Percentiles rank a stretch among this genome's conserved stretches.
Evolutionary conservation across 2,797 vertebrate genomes (phyloP).

Genomic region (Myotis planiceps): DNA sequence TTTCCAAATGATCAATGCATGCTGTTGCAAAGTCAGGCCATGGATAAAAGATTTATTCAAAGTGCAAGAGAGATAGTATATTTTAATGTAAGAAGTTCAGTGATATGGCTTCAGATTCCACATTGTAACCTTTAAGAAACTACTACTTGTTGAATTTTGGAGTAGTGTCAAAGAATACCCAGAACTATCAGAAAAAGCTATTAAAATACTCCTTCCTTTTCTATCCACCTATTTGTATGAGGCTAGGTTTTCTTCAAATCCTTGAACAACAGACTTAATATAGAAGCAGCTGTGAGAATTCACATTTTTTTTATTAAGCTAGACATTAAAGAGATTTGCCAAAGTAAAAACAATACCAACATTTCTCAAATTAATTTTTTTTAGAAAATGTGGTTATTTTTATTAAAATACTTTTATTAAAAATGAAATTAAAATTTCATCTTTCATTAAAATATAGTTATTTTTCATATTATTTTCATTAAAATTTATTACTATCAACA

Average conservation of each 20-base stretch:
- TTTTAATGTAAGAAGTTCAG: not conserved
- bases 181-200: not conserved
- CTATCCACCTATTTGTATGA: not conserved
- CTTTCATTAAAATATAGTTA: not conserved
- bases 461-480: constrained; percentile 19
- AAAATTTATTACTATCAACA: not conserved
- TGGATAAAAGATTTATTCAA: not conserved
- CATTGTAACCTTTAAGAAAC: not conserved
- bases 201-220: not conserved
- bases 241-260: not conserved
- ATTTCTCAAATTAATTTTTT: constrained; percentile 16
- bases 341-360: not conserved
- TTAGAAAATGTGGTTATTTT: constrained; percentile 16
- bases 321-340: not conserved
- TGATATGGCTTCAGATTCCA: not conserved
- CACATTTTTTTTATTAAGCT: not conserved
- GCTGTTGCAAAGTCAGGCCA: not conserved
- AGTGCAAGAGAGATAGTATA: not conserved
- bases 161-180: not conserved
- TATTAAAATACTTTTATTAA: not conserved
- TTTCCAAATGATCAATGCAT: not conserved
- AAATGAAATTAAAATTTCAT: not conserved
- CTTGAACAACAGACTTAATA: not conserved
- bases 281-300: not conserved
- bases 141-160: not conserved